Percentiles rank a stretch among this genome's conserved stretches.
Conservation (phyloP, 2,797 vertebrate species). For the Leptodactylus fallax region DNA sequence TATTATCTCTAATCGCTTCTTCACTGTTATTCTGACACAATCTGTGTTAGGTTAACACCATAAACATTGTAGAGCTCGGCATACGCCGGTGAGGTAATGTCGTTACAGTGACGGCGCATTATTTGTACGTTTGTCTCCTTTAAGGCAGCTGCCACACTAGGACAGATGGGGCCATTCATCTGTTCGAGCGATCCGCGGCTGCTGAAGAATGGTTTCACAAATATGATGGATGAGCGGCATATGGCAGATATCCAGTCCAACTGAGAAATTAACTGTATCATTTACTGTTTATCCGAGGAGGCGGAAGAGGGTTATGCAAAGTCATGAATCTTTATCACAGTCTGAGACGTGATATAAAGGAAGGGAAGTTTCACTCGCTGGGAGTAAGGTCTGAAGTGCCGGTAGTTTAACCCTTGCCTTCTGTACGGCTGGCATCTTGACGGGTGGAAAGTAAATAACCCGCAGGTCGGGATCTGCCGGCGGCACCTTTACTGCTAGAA, state of each 20-base stretch:
- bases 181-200: conserved; percentile 1
- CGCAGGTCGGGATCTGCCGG: neutral
- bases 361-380: neutral
- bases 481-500: neutral
- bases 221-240: conserved; percentile 58
- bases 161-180: conserved; percentile 55
- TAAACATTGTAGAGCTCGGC: neutral
- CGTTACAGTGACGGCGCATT: neutral
- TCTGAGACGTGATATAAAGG: neutral
- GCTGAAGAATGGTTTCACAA: conserved; percentile 39
- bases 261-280: conserved; percentile 55
- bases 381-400: neutral
- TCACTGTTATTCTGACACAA: no score
- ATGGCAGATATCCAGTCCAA: conserved; percentile 54
- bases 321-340: conserved; percentile 52
- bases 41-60: no score
- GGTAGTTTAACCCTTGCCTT: neutral
- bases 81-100: neutral
- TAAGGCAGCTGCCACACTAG: conserved; percentile 11
- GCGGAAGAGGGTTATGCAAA: conserved; percentile 9
- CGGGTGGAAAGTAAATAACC: neutral
- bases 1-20: no score
- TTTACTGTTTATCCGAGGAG: conserved; percentile 42
- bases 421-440: neutral
- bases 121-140: neutral